Evolutionary conservation across 2,888 invertebrate species (phyloP).

Genomic region (Tridacna gigas): DNA sequence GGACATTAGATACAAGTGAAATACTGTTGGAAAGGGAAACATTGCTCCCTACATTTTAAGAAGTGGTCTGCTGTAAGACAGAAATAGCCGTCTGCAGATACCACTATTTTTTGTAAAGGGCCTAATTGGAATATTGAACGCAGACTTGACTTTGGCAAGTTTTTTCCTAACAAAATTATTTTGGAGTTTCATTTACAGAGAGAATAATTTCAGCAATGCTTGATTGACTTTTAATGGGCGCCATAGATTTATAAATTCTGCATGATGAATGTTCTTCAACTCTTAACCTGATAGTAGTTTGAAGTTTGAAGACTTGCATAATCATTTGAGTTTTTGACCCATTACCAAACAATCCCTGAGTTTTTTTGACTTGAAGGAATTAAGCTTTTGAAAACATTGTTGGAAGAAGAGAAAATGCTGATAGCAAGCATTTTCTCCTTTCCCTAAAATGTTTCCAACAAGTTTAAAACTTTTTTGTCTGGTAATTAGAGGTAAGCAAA

Average conservation of each 20-base stretch:
- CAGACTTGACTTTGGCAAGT: slow-evolving; percentile 4
- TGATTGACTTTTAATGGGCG: slow-evolving; percentile 18
- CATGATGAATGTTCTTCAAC: slow-evolving; percentile 12
- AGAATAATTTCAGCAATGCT: not conserved
- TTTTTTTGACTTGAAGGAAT: not conserved
- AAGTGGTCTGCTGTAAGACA: no score
- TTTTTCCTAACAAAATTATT: not conserved
- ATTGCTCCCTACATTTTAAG: no score
- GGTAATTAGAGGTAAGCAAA: no score
- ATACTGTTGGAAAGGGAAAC: no score
- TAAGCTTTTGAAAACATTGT: not conserved
- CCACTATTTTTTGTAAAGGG: no score
- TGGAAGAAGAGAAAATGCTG: not conserved
- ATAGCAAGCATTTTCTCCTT: not conserved
- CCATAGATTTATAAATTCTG: slow-evolving; percentile 17
- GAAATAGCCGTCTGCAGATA: no score
- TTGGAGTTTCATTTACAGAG: slow-evolving; percentile 4
- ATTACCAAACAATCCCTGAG: no score
- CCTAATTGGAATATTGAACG: not conserved
- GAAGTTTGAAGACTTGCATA: not conserved
- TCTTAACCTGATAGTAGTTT: not conserved
- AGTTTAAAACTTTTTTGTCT: no score
- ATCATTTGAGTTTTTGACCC: not conserved
- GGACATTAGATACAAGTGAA: no score
- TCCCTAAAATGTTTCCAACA: no score